Base-by-base conservation (phyloP, 2,797 vertebrate genomes). In the Vultur gryphus region DNA sequence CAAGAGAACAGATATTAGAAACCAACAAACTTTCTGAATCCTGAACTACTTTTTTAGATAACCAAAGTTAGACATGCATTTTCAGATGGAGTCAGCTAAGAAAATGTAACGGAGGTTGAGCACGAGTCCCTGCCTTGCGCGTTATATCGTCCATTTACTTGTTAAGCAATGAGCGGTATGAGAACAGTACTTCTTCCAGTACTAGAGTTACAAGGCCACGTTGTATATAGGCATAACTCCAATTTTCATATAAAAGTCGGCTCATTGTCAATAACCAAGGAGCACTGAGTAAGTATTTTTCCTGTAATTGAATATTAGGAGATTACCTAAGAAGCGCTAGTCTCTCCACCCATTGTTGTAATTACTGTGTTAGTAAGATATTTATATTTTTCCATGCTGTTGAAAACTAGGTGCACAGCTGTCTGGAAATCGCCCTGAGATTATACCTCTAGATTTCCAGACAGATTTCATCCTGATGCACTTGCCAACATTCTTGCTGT, bases 221-320 rank as follows among this genome's bases (percentile, higher is more conserved):
- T 29, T 67, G 31, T 77, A 48, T 54, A 6, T n/a, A 71, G 65
- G 61, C 55, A 48, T 82, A 79, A 87, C 58, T 76, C 48, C 20
- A 80, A 37, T n/a, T 79, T 77, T 72, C 26, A 29, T 28, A 19
- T 31, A 44, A 51, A 59, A 52, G 69, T 31, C 82, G 66, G 54
- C 84, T 80, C 8, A 1, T 19, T 66, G 58, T 88, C 76, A 90
- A 48, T 57, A 93, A 51, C 15, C 31, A 82, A 84, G 44, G 16
- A 82, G 39, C 43, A 70, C 13, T 70, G 69, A 95, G 82, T 69
- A 96, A 92, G 79, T 82, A 70, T 79, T 93, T 86, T 97, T 93
- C 90, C 62, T 87, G 77, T 91, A 87, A 90, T 17, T 94, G 80
- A 83, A 33, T 59, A 49, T 54, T 67, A 91, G 46, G 29, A 58